A percentile compares a stretch with the other conserved stretches of the same genome.
phyloP scores from a whole-genome alignment of 2,888 invertebrate species.

The Embidobia sp. region DNA sequence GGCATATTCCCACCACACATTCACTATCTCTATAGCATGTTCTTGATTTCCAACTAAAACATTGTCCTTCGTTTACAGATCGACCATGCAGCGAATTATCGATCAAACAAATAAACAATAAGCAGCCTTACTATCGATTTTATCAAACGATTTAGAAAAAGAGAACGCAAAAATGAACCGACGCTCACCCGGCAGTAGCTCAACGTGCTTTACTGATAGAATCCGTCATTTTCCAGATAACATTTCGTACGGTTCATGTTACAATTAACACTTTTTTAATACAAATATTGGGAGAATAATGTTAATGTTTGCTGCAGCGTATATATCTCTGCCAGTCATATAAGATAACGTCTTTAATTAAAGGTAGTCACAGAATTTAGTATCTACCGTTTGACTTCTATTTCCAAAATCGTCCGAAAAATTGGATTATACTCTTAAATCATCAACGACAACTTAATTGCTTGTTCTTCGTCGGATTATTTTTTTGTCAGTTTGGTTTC shows the following conservation, averaged over 20 bases:
- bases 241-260: constrained; percentile 6
- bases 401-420: too few relatives aligned
- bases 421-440: too few relatives aligned
- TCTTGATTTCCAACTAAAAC: not conserved
- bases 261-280: constrained; percentile 6
- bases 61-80: not conserved
- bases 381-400: too few relatives aligned
- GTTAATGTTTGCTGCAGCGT: constrained; percentile 10
- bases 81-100: not conserved
- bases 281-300: constrained; percentile 21
- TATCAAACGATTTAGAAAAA: not conserved
- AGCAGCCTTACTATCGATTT: not conserved
- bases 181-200: constrained; percentile 6
- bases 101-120: not conserved
- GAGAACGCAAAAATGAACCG: not conserved
- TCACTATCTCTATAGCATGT: too few relatives aligned
- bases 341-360: constrained; percentile 4
- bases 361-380: too few relatives aligned
- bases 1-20: not conserved
- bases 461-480: too few relatives aligned
- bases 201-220: constrained; percentile 1
- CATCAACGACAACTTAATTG: too few relatives aligned
- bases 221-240: constrained; percentile 18
- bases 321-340: constrained; percentile 6
- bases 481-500: too few relatives aligned